These are phyloP conservation scores for Cheumatopsyche charites DNA, from an alignment of 1,140 invertebrate genomes.

Conservation along the genomic window DNA sequence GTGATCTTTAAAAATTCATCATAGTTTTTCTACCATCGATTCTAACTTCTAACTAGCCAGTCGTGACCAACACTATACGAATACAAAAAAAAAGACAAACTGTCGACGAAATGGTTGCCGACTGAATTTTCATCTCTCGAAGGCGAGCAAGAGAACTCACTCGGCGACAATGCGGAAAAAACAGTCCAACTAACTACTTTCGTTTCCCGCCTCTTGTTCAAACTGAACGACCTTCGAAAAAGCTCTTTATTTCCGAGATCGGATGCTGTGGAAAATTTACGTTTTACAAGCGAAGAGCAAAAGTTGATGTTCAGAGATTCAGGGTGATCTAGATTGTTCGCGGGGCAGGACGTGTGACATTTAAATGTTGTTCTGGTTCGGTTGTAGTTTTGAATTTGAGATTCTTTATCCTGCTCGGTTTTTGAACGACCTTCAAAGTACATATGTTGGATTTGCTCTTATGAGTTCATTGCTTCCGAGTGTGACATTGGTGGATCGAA, in stretches of 20 bases:
- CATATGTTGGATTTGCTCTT: background rate
- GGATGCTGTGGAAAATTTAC: too few relatives aligned
- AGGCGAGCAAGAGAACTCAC: constrained; percentile 19
- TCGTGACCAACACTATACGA: too few relatives aligned
- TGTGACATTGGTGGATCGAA: constrained; percentile 14
- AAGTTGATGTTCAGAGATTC: too few relatives aligned
- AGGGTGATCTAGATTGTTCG: too few relatives aligned
- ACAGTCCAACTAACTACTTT: constrained; percentile 11
- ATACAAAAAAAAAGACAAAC: background rate
- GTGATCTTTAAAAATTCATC: too few relatives aligned
- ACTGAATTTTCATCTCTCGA: constrained; percentile 4
- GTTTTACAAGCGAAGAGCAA: too few relatives aligned
- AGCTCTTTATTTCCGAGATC: background rate
- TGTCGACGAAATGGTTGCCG: too few relatives aligned
- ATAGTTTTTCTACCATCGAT: too few relatives aligned
- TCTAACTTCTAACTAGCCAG: too few relatives aligned
- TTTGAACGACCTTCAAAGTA: constrained; percentile 11
- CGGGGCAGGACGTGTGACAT: too few relatives aligned
- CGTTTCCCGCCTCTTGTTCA: background rate
- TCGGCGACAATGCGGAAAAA: constrained; percentile 29
- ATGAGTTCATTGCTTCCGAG: constrained; percentile 11
- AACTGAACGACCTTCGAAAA: constrained; percentile 22
- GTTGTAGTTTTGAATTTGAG: too few relatives aligned
- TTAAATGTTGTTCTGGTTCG: too few relatives aligned
- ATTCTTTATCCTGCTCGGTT: background rate